Base-by-base conservation (phyloP, 2,797 vertebrate species). In the Parauchenoglanis punctatus region DNA sequence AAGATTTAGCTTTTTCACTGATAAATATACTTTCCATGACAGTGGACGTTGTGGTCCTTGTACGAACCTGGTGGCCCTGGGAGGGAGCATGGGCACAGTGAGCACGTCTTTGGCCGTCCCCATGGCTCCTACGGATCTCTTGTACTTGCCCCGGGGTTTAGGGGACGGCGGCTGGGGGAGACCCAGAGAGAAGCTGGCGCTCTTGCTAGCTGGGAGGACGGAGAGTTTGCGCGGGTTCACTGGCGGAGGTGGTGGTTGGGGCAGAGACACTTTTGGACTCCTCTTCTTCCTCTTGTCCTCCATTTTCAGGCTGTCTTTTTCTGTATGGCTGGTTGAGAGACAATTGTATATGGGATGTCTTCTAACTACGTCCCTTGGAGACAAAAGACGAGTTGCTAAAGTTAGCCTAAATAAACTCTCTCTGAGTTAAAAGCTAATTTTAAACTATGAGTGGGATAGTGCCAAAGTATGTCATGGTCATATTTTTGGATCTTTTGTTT, bases 261-360 rank as follows among this genome's bases (percentile, higher is more conserved):
- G 94, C 56, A 97, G 95, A 86, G 97, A 97, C 63, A 97, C 96
- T 91, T 97, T 97, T 13, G 97, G 97, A 88, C 97, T 99, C 83
- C 96, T 94, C 93, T 97, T 99, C 93, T 97, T 99, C 90, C 97
- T 97, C 88, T 98, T 97, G 91, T 99, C 98, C 86, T 99, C 98
- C 98, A 99, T 88, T 46, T 5, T 58, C 28, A 52, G 59, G 11
- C 31, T 77, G 40, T 68, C 52, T 59, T 87, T 80, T 58, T 76
- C 25, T 52, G 58, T 61, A 10, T 4, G 25, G 31, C 61, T 44
- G 63, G 40, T 13, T 20, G 44, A 63, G 17, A 77, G 72, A 40
- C 35, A 7, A 31, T 0, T 68, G 31, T 68, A 83, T 40, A 63
- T 1, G 44, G 40, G 81, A 83, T 54, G 17, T 13, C 46, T 83